Evolutionary conservation across 2,888 invertebrate genomes (phyloP), one percentile per base, ranked within the genome.

Genomic region (Pharmacophagus antenor): DNA sequence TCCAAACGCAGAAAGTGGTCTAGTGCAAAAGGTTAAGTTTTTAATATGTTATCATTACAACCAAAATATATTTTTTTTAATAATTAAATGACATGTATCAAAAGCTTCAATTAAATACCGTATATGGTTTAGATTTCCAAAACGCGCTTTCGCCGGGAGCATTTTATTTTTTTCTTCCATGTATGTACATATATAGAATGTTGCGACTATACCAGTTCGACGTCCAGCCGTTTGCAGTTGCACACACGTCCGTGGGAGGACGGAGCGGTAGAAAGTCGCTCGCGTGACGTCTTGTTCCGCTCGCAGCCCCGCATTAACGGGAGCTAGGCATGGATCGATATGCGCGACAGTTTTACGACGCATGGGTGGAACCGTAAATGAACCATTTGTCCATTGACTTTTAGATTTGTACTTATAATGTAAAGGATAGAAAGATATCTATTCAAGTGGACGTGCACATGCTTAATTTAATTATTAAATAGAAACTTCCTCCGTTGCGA

Each of bases 251-350:
- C 53, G 58, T 41, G 58, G 53, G 52, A 53, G 53, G 58, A 58
- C 41, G 47, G 41, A 21, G 59, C 22, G 12, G 53, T 58, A 59
- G 54, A 59, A 59, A 59, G 53, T 54, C 54, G 54, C 21, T 59
- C 49, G 59, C 59, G 54, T 59, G 59, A 54, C 20, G 8, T 42
- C 48, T 49, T 54, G 59, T 54, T 54, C 53, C 59, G 59, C 54
- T 44, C 42, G 53, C 49, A 48, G 48, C 31, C n/a, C 31, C 21
- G 52, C 37, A 41, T 49, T 54, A 54, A 59, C 58, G 54, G 49
- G 54, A 22, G 49, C 54, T 27, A 49, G 42, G 17, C 54, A 54
- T 54, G 59, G 48, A 42, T 54, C 41, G 22, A 59, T 49, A 42
- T 37, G 15, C 25, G 41, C 46, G 47, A 58, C 58, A 58, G 49